phyloP scores from a whole-genome alignment of 2,113 vertebrate species.

The Alces alces region DNA sequence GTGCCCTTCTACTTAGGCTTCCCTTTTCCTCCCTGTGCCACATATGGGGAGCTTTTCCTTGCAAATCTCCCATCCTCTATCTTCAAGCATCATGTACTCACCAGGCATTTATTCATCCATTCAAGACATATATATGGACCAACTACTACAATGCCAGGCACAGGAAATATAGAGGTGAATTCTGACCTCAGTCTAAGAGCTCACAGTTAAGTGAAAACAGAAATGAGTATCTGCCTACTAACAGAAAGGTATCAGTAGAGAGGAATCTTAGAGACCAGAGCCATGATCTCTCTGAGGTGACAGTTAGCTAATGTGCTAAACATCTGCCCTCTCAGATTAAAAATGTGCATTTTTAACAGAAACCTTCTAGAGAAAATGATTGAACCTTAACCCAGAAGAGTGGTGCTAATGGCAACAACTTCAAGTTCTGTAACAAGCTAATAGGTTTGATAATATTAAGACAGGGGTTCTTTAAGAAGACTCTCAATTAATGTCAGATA shows the following conservation, averaged over 20 bases:
- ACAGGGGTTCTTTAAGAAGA: constrained; percentile 31
- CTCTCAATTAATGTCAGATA: constrained; percentile 5
- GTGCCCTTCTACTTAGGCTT: neutral
- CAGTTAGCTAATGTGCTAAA: constrained; percentile 40
- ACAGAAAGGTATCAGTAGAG: neutral
- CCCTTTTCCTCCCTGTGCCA: neutral
- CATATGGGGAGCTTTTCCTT: neutral
- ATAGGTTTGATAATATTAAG: constrained; percentile 36
- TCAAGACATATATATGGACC: neutral
- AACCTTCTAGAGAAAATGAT: constrained; percentile 34
- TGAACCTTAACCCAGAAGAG: constrained; percentile 1
- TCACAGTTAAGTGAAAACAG: constrained; percentile 20
- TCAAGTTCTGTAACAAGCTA: neutral
- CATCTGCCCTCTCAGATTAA: constrained; percentile 17
- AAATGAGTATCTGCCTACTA: constrained; percentile 31
- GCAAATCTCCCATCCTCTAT: neutral
- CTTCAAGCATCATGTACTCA: neutral
- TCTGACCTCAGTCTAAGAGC: neutral
- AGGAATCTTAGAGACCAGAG: constrained; percentile 29
- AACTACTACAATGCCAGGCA: neutral
- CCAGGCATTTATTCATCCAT: neutral
- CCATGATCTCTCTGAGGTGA: constrained; percentile 33
- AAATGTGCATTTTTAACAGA: constrained; percentile 45
- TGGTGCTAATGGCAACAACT: constrained; percentile 20
- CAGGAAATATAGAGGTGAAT: neutral